Evolutionary conservation across 2,888 invertebrate species (phyloP).

Genomic region (Clusia tigrina): DNA sequence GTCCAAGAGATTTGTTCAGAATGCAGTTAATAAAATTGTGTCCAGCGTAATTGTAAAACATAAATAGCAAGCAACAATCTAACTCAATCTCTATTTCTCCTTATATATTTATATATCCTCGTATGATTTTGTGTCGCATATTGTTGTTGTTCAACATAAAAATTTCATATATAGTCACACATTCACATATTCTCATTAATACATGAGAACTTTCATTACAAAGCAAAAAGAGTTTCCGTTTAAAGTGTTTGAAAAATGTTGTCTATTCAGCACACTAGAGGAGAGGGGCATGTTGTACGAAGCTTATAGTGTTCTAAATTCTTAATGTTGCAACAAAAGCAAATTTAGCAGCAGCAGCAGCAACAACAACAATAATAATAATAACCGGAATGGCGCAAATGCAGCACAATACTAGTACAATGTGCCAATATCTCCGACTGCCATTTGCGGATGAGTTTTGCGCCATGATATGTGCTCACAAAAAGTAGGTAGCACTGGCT

Average conservation of each 20-base stretch:
- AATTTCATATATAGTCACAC: too few species aligned
- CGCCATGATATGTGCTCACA: too few species aligned
- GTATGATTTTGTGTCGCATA: too few species aligned
- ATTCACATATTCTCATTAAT: too few species aligned
- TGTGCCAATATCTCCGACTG: background rate
- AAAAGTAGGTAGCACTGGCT: background rate
- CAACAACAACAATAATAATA: conserved; percentile 4
- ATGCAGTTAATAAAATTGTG: too few species aligned
- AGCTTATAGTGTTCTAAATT: conserved; percentile 3
- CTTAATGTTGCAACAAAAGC: background rate
- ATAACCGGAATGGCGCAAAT: background rate
- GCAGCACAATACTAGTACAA: background rate
- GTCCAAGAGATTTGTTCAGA: too few species aligned
- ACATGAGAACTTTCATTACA: too few species aligned
- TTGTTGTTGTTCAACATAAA: too few species aligned
- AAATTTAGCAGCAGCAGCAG: background rate
- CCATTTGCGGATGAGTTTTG: background rate
- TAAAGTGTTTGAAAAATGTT: background rate
- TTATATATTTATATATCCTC: too few species aligned
- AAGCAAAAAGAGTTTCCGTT: background rate
- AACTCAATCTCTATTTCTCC: too few species aligned
- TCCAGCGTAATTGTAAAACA: too few species aligned
- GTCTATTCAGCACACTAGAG: background rate
- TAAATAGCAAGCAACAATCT: too few species aligned
- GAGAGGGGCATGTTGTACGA: background rate